Evolutionary conservation across 2,888 invertebrate species (phyloP).

Genomic region (Metopia argyrocephala): DNA sequence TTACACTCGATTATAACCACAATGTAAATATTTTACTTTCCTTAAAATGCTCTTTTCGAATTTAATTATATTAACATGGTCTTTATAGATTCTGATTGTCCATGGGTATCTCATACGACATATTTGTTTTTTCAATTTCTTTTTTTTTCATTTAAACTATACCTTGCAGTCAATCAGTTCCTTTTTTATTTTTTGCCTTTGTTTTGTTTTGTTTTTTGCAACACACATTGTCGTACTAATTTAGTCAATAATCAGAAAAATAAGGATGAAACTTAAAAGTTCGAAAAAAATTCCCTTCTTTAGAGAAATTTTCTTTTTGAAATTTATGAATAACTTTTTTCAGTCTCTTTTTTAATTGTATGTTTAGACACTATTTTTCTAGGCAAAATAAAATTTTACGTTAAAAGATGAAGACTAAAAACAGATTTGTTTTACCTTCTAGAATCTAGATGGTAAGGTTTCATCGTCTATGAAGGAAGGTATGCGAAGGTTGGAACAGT

Average conservation of each 20-base stretch:
- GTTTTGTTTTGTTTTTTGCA: not conserved
- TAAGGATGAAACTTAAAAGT: not conserved
- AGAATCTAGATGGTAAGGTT: not conserved
- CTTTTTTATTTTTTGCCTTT: not conserved
- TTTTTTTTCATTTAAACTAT: not conserved
- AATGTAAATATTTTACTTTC: slow-evolving; percentile 18
- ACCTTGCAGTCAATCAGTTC: not conserved
- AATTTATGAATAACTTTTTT: not conserved
- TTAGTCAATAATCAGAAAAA: not conserved
- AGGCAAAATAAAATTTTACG: not conserved
- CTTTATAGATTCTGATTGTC: slow-evolving; percentile 45
- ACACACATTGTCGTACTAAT: not conserved
- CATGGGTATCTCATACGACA: slow-evolving; percentile 33
- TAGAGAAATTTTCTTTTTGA: not conserved
- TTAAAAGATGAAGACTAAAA: not conserved
- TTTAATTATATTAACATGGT: slow-evolving; percentile 5
- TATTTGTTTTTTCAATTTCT: too few species aligned
- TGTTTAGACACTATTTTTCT: not conserved
- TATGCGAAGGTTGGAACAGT: not conserved
- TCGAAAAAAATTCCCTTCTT: not conserved
- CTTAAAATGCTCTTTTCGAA: not conserved
- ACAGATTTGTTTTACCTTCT: not conserved
- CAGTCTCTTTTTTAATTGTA: too few species aligned
- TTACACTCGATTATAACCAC: slow-evolving; percentile 51
- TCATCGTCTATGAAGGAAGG: not conserved